Evolutionary conservation across 2,797 vertebrate species (phyloP), one percentile per base, ranked within the genome.

Genomic region (Knipowitschia caucasica): DNA sequence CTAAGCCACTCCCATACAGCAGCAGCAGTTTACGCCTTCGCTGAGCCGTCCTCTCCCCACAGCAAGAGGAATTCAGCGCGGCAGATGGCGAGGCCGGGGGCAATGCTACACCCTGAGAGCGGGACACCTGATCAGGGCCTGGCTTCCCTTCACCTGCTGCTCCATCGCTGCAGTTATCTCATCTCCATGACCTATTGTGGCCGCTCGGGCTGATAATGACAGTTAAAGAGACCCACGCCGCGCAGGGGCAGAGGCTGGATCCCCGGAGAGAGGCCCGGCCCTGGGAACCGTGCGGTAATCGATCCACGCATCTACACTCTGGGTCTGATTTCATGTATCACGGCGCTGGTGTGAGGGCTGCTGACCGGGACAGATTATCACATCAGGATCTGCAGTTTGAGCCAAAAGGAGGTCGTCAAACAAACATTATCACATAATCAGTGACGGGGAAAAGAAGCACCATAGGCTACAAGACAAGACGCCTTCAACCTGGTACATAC

Each of bases 71-170:
- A 86, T 86, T 87, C 81, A 82, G 57, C 71, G 67, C 21, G 74
- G 85, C 91, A 92, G 91, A 92, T 92, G 91, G 91, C 40, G 67
- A 63, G 84, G 84, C 86, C 65, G 60, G 61, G 61, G 82, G 90
- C 89, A 90, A 92, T 30, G 89, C 84, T 89, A 92, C 89, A 91
- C 90, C 87, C 89, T 92, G 91, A 77, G 90, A 92, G 81, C 89
- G 73, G 61, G 86, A 88, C 72, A 90, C 83, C 82, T 88, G 89
- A 91, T 91, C 88, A 74, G 76, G 79, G 72, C 78, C 76, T 71
- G 80, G 78, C 83, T 90, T 87, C 69, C 84, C 84, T 86, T 89
- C 89, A 90, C 89, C 89, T 91, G 88, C 84, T 89, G 85, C 84
- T 88, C 69, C 21, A 23, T 15, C 40, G 59, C 74, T 86, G 86